phyloP scores from a whole-genome alignment of 1,140 invertebrate species.

The Cydia splendana region DNA sequence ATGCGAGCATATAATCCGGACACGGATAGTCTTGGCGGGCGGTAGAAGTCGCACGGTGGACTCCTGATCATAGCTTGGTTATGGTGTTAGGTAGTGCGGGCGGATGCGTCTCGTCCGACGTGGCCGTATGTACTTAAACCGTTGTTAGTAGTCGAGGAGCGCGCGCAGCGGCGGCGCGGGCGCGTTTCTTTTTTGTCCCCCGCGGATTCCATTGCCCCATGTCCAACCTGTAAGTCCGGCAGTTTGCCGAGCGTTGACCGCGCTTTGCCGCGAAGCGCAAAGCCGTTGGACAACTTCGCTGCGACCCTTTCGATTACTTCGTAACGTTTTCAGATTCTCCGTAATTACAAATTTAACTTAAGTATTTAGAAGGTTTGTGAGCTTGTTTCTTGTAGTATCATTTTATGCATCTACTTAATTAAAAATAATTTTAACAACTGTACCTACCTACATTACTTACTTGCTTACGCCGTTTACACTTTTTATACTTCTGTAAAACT shows the following conservation, averaged over 20 bases:
- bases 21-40: not conserved
- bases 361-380: not conserved
- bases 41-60: not conserved
- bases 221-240: conserved; percentile 76
- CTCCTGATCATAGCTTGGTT: not conserved
- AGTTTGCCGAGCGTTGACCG: conserved; percentile 77
- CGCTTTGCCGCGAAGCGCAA: conserved; percentile 63
- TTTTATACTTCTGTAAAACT: too few species aligned
- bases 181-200: conserved; percentile 69
- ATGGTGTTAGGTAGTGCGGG: not conserved
- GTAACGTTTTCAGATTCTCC: conserved; percentile 19
- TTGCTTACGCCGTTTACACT: too few species aligned
- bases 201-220: conserved; percentile 74
- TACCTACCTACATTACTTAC: too few species aligned
- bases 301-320: conserved; percentile 63
- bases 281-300: conserved; percentile 66
- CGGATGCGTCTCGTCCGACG: conserved; percentile 39
- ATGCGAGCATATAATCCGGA: conserved; percentile 2
- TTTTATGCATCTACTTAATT: not conserved
- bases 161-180: conserved; percentile 55
- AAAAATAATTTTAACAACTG: too few species aligned
- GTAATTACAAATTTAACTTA: conserved; percentile 5
- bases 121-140: conserved; percentile 36
- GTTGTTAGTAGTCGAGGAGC: conserved; percentile 64
- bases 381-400: not conserved